phyloP scores from a whole-genome alignment of 2,888 invertebrate species.

The Amphipoea lucens region DNA sequence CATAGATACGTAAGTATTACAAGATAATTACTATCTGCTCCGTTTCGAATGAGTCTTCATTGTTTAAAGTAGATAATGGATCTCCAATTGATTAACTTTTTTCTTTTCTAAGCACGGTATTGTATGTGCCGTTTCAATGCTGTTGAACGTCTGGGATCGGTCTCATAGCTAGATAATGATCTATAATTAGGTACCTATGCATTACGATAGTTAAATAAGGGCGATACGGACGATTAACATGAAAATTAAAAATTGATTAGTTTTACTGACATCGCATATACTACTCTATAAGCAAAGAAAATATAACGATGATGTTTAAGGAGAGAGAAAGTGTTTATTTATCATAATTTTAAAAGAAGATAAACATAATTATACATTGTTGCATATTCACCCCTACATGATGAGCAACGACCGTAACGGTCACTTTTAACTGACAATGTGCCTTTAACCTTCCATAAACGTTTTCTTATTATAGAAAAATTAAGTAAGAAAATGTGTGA shows the following conservation, averaged over 20 bases:
- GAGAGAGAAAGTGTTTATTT: no score
- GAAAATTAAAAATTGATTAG: no score
- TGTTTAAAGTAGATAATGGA: conserved; percentile 55
- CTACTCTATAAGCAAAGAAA: no score
- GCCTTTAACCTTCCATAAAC: conserved; percentile 23
- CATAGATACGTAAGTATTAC: conserved; percentile 42
- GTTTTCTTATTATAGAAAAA: conserved; percentile 40
- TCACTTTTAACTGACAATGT: conserved; percentile 20
- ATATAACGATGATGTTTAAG: no score
- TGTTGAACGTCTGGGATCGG: conserved; percentile 20
- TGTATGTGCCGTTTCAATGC: conserved; percentile 12
- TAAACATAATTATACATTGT: no score
- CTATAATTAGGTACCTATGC: neutral
- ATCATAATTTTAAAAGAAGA: neutral
- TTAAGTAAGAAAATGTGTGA: conserved; percentile 30
- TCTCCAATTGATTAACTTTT: conserved; percentile 46
- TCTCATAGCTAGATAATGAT: conserved; percentile 1
- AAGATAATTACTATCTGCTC: conserved; percentile 51
- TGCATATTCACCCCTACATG: conserved; percentile 4
- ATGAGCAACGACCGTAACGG: neutral
- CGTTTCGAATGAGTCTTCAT: conserved; percentile 36
- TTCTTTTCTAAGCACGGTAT: conserved; percentile 23
- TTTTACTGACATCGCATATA: no score
- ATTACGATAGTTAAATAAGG: neutral
- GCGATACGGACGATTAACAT: neutral